These are phyloP conservation scores for Nothocercus nigrocapillus DNA, from an alignment of 2,113 vertebrate species.

Conservation along the genomic window DNA sequence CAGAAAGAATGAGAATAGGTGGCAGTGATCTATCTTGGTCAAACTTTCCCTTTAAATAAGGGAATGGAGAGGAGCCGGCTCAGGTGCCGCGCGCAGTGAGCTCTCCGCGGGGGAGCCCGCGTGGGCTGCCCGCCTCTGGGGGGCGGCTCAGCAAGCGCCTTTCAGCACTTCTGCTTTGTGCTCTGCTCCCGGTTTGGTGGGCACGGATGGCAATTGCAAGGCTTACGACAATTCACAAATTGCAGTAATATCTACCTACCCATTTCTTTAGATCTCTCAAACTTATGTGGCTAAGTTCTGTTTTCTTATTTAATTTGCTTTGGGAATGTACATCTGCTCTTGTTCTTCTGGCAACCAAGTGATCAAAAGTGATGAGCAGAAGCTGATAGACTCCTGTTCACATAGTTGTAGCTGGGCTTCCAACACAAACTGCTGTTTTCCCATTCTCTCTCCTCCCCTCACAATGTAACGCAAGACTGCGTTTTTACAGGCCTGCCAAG, in stretches of 20 bases:
- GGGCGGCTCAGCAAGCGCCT: not conserved
- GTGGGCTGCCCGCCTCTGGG: not conserved
- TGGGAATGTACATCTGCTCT: not conserved
- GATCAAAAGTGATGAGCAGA: not conserved
- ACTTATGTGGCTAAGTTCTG: not conserved
- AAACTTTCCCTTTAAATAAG: not conserved
- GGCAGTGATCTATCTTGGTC: not conserved
- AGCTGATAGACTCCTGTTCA: not conserved
- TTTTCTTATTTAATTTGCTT: not conserved
- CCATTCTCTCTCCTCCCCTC: not conserved
- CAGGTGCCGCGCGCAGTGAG: not conserved
- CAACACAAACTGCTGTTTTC: not conserved
- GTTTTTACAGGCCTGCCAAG: conserved; percentile 13
- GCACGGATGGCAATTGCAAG: not conserved
- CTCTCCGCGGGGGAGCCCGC: not conserved
- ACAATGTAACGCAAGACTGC: not conserved
- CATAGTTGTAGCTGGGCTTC: not conserved
- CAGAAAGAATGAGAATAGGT: not conserved
- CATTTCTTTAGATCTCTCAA: not conserved
- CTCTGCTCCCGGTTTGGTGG: not conserved
- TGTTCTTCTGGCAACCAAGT: not conserved
- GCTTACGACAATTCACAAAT: not conserved
- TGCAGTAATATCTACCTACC: not conserved
- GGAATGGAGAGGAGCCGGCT: not conserved
- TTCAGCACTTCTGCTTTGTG: not conserved